A percentile compares a stretch with the other conserved stretches of the same genome.
Evolutionary conservation across 2,888 invertebrate species (phyloP).

Genomic region (Iphiclides podalirius): DNA sequence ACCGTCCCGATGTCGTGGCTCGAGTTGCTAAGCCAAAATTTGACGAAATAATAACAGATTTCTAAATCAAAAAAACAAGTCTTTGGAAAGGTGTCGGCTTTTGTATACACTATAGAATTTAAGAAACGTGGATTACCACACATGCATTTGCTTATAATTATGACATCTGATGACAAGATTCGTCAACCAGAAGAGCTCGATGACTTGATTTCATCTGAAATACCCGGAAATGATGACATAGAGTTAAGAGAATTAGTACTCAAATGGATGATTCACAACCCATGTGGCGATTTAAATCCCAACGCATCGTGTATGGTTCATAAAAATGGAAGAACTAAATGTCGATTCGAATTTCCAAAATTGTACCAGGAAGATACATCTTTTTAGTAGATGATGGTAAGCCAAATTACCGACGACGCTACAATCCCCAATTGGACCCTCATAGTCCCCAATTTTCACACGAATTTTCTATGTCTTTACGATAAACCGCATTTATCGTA

Average conservation of each 20-base stretch:
- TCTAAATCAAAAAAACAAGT: slow-evolving; percentile 26
- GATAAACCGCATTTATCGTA: slow-evolving; percentile 19
- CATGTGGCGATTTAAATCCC: slow-evolving; percentile 25
- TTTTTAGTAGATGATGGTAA: slow-evolving; percentile 27
- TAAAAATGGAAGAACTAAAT: slow-evolving; percentile 31
- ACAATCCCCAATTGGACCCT: slow-evolving; percentile 25
- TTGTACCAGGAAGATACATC: slow-evolving; percentile 25
- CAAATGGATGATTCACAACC: slow-evolving; percentile 27
- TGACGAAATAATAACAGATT: slow-evolving; percentile 28
- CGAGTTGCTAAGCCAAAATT: slow-evolving; percentile 28
- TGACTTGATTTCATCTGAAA: slow-evolving; percentile 29
- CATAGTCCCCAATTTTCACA: slow-evolving; percentile 26
- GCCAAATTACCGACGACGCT: slow-evolving; percentile 27
- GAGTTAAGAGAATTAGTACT: slow-evolving; percentile 28
- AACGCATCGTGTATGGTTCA: slow-evolving; percentile 31
- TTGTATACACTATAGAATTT: slow-evolving; percentile 27
- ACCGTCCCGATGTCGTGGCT: slow-evolving; percentile 27
- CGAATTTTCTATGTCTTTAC: too few relatives aligned
- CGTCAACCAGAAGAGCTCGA: slow-evolving; percentile 28
- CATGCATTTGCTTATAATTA: slow-evolving; percentile 27
- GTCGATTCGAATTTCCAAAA: slow-evolving; percentile 25
- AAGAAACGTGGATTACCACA: slow-evolving; percentile 26
- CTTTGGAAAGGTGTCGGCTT: slow-evolving; percentile 28
- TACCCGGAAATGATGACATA: slow-evolving; percentile 27
- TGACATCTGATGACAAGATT: slow-evolving; percentile 26